A percentile compares a stretch with the other conserved stretches of the same genome.
Evolutionary conservation across 2,797 vertebrate species (phyloP).

Genomic region (Alcedo quadribrachys): DNA sequence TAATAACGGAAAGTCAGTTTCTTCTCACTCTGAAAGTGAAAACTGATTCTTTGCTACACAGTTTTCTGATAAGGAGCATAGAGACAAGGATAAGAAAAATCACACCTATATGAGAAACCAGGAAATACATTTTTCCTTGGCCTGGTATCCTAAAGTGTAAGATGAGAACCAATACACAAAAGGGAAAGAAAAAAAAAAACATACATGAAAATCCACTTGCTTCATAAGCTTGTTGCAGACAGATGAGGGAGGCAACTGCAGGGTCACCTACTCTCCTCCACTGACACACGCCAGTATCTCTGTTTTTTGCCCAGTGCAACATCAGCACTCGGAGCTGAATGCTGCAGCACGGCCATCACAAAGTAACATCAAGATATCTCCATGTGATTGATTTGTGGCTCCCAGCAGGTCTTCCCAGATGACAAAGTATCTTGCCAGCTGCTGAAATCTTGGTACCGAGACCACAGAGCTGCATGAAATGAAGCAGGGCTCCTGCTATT

Average conservation of each 20-base stretch:
- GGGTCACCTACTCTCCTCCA: background rate
- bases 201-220: background rate
- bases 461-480: background rate
- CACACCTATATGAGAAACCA: background rate
- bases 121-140: background rate
- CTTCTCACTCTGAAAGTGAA: background rate
- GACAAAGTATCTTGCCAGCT: constrained; percentile 3
- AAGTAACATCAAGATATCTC: background rate
- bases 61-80: background rate
- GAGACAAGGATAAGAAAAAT: background rate
- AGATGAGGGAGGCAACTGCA: background rate
- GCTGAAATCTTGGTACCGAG: background rate
- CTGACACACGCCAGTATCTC: fast-evolving
- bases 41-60: background rate
- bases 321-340: background rate
- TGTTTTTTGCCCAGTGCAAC: background rate
- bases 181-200: background rate
- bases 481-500: background rate
- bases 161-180: background rate
- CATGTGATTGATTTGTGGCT: background rate
- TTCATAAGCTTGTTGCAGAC: background rate
- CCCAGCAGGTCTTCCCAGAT: background rate
- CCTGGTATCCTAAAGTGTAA: background rate
- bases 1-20: background rate
- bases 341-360: background rate